Conservation (phyloP, 1,140 invertebrate species). For the Drosophila pectinifera region DNA sequence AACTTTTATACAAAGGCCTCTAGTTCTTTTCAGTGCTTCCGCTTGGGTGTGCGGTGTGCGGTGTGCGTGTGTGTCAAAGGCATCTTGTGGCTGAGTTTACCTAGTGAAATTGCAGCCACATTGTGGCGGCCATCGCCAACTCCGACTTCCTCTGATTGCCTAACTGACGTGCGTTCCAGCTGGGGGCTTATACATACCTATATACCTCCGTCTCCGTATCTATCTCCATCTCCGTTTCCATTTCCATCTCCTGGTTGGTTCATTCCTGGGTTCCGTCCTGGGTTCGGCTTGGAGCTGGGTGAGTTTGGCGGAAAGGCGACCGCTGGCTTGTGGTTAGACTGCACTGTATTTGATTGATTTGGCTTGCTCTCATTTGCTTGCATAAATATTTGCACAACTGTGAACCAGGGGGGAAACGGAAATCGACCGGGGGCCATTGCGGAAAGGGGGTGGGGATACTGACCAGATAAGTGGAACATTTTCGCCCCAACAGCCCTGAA, state of each 20-base stretch:
- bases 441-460: background rate
- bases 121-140: constrained; percentile 42
- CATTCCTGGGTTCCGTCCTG: no score
- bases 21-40: background rate
- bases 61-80: constrained; percentile 39
- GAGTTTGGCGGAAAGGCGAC: constrained; percentile 50
- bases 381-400: constrained; percentile 64
- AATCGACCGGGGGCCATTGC: constrained; percentile 10
- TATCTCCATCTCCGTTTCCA: background rate
- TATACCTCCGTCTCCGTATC: background rate
- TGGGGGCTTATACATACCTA: constrained; percentile 1
- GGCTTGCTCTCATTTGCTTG: constrained; percentile 72
- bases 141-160: constrained; percentile 59
- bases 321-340: constrained; percentile 64
- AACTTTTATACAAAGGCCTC: background rate
- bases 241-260: constrained; percentile 1
- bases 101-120: constrained; percentile 62
- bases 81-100: constrained; percentile 63
- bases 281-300: background rate
- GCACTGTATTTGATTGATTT: constrained; percentile 70
- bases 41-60: constrained; percentile 11
- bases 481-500: background rate
- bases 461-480: constrained; percentile 37
- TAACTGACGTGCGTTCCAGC: constrained; percentile 37
- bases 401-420: constrained; percentile 15